A percentile compares a stretch with the other conserved stretches of the same genome.
These are phyloP conservation scores for Meles meles DNA, from an alignment of 2,113 vertebrate species.

Conservation along the genomic window DNA sequence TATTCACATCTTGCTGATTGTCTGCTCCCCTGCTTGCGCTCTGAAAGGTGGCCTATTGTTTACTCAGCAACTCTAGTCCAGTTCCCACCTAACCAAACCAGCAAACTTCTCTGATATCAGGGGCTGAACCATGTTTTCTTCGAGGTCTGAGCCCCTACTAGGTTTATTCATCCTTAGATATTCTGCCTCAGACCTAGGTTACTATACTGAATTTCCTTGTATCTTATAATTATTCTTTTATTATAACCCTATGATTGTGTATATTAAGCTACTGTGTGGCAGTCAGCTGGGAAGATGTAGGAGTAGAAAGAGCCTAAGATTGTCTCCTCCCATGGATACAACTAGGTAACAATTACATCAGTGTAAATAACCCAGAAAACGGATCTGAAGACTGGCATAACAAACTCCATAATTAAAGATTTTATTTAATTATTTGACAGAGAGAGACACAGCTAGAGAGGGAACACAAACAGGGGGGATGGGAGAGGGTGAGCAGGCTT, in stretches of 20 bases:
- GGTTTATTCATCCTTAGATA: background rate
- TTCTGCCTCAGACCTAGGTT: background rate
- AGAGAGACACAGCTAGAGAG: no score
- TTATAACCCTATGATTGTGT: background rate
- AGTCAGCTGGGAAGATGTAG: background rate
- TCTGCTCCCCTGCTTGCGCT: background rate
- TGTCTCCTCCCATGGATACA: background rate
- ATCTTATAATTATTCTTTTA: background rate
- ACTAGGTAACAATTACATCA: background rate
- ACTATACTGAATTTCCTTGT: background rate
- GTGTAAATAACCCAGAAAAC: background rate
- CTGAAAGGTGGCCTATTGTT: background rate
- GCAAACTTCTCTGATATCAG: background rate
- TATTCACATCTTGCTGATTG: background rate
- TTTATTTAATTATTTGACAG: no score
- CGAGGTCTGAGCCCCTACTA: background rate
- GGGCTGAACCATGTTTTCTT: background rate
- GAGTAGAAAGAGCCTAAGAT: background rate
- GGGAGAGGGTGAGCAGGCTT: no score
- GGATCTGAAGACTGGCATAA: background rate
- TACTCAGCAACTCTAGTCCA: background rate
- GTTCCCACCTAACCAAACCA: background rate
- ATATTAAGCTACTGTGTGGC: background rate
- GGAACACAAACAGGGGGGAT: no score
- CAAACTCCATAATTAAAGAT: background rate